Base-by-base conservation (phyloP, 2,888 invertebrate genomes). In the Troides helena region DNA sequence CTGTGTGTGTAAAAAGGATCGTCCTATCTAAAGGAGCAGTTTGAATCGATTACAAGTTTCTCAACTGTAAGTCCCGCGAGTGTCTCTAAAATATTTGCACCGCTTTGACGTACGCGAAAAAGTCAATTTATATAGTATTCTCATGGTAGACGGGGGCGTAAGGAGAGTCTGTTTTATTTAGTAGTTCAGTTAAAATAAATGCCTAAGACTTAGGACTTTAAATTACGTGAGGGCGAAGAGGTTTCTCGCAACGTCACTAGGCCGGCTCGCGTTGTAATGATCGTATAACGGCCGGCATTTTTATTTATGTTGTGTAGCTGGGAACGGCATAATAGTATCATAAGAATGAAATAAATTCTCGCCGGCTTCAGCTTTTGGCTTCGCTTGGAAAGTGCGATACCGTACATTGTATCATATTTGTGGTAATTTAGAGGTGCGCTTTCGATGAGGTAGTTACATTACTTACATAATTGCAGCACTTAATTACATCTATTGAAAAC, bases 301-400 rank as follows among this genome's bases (percentile, higher is more conserved):
- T 91, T 92, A 92, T 92, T 91, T 92, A 91, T 91, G 89, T 89
- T 92, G 90, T 91, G 89, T 89, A 87, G 88, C 88, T 88, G 90
- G 85, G 88, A 89, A 89, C 89, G 87, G 89, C 86, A 90, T 92
- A 90, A 91, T 91, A 90, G 88, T 86, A 86, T 87, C 86, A 90
- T 92, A 92, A 90, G 89, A 90, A 89, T 86, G 86, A 90, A 87
- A 92, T 91, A 91, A 90, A 90, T 91, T 89, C 85, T 83, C 86
- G 76, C 85, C 86, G 89, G 80, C 88, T 90, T 86, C 87, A 87
- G 88, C 85, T 86, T 85, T 90, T 87, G 87, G 86, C 85, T 86
- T 82, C 81, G 80, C 84, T 88, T 80, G 84, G 87, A 85, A 85
- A 84, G 84, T 81, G 85, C 83, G 82, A 88, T 87, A 86, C 85